Evolutionary conservation across 2,888 invertebrate genomes (phyloP).

Genomic region (Nipponacmea schrenckii): DNA sequence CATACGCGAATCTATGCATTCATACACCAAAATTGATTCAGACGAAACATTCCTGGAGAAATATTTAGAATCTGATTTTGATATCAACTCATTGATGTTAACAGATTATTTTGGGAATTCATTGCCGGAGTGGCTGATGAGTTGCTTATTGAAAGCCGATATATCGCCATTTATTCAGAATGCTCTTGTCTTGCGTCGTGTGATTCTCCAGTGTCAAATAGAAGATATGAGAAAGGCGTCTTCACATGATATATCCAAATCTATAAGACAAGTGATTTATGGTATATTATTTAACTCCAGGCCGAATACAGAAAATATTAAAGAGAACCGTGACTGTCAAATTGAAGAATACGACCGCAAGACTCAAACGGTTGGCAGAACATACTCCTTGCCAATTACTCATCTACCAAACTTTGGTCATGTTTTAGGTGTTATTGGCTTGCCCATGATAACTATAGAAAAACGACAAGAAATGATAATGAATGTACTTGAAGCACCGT

Average conservation of each 20-base stretch:
- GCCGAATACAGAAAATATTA: not conserved
- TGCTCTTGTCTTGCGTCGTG: constrained; percentile 52
- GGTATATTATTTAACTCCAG: constrained; percentile 44
- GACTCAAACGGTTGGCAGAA: not conserved
- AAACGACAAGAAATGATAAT: constrained; percentile 13
- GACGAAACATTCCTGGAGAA: constrained; percentile 25
- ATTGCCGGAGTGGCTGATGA: constrained; percentile 76
- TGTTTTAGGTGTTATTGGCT: not conserved
- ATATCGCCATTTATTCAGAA: constrained; percentile 77
- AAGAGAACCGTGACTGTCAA: not conserved
- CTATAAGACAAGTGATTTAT: constrained; percentile 57
- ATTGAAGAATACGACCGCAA: not conserved
- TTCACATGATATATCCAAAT: constrained; percentile 49
- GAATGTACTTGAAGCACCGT: constrained; percentile 13
- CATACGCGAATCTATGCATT: constrained; percentile 53
- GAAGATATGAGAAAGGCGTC: constrained; percentile 48
- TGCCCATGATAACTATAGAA: not conserved
- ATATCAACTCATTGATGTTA: constrained; percentile 8
- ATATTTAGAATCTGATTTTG: not conserved
- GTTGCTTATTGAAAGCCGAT: constrained; percentile 73
- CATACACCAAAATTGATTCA: constrained; percentile 46
- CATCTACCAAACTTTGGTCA: not conserved
- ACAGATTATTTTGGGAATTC: constrained; percentile 35
- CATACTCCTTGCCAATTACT: not conserved
- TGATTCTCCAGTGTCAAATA: constrained; percentile 59